Evolutionary conservation across 1,140 invertebrate genomes (phyloP).

Genomic region (Eumeta japonica): DNA sequence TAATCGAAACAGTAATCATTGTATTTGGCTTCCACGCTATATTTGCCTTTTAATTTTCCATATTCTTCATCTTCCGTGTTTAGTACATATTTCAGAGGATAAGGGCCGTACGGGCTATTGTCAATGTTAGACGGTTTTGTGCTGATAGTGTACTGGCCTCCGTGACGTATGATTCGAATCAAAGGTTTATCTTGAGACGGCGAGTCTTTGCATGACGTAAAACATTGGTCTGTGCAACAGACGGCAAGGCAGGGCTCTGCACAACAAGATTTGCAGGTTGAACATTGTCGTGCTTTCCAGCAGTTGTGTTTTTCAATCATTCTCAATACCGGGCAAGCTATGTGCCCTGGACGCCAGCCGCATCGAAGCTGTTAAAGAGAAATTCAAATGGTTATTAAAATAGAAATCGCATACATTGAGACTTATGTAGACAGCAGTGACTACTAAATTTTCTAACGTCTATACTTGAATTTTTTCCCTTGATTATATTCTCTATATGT

Average conservation of each 20-base stretch:
- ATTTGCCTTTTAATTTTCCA: slow-evolving; percentile 17
- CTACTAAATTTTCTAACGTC: no score
- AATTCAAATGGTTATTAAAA: no score
- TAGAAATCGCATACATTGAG: no score
- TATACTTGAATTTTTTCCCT: no score
- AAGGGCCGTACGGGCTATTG: slow-evolving; percentile 40
- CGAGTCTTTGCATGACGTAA: slow-evolving; percentile 22
- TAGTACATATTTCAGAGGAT: slow-evolving; percentile 43
- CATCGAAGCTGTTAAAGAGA: slow-evolving; percentile 33
- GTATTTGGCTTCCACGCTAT: slow-evolving; percentile 43
- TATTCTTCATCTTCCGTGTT: slow-evolving; percentile 24
- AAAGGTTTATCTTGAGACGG: slow-evolving; percentile 20
- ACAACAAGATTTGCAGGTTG: slow-evolving; percentile 21
- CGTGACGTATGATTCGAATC: slow-evolving; percentile 38
- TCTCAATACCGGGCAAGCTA: slow-evolving; percentile 38
- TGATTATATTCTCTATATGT: no score
- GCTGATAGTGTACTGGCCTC: slow-evolving; percentile 38
- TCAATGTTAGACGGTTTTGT: slow-evolving; percentile 41
- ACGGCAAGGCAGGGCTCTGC: background rate
- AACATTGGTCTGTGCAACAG: background rate
- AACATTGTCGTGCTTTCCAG: slow-evolving; percentile 26
- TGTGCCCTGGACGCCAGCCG: slow-evolving; percentile 47
- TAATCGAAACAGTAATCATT: slow-evolving; percentile 48
- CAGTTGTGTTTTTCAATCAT: slow-evolving; percentile 41
- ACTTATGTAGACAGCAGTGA: no score